phyloP scores from a whole-genome alignment of 2,113 vertebrate species.

The Trogon melanurus region DNA sequence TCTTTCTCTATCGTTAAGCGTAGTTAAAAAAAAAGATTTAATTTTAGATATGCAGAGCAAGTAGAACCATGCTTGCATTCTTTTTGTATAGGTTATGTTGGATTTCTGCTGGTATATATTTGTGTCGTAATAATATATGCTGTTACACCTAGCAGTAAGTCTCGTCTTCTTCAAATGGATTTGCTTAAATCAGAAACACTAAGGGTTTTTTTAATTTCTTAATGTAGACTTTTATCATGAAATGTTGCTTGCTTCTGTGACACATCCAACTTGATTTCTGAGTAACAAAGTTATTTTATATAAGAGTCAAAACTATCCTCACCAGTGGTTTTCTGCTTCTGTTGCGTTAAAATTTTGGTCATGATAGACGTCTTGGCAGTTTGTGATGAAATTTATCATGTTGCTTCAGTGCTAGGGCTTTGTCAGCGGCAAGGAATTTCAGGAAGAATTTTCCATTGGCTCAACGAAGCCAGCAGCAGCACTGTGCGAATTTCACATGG shows the following conservation, averaged over 20 bases:
- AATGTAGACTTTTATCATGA: neutral
- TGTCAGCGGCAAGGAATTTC: neutral
- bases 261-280: neutral
- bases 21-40: neutral
- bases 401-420: neutral
- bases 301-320: neutral
- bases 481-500: neutral
- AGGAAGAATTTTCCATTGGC: slow-evolving; percentile 10
- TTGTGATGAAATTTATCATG: neutral
- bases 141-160: neutral
- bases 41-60: neutral
- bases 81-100: neutral
- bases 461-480: neutral
- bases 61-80: neutral
- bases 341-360: neutral
- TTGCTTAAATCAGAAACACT: neutral
- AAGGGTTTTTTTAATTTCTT: neutral
- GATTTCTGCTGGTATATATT: neutral
- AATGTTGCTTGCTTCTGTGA: neutral
- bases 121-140: neutral
- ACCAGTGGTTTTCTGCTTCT: neutral
- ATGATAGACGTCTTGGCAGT: neutral
- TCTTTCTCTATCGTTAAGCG: neutral
- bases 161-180: neutral
- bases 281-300: neutral